Conservation (phyloP, 2,113 vertebrate species). For the Chamaetylas fuelleborni region DNA sequence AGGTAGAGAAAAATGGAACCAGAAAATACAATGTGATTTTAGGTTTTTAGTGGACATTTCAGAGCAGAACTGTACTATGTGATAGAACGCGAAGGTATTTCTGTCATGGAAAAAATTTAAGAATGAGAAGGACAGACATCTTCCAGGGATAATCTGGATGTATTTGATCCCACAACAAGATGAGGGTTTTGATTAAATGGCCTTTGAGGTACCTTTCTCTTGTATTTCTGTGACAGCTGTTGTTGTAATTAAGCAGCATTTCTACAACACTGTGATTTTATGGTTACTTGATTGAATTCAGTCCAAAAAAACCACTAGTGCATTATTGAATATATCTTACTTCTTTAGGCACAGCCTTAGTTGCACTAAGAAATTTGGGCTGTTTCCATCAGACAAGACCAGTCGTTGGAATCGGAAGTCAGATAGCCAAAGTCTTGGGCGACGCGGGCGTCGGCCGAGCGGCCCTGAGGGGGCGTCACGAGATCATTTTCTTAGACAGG, state of each 20-base stretch:
- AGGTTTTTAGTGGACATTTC: neutral
- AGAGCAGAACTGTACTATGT: neutral
- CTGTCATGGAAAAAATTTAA: neutral
- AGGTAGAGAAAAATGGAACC: neutral
- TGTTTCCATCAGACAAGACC: constrained; percentile 74
- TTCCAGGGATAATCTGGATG: neutral
- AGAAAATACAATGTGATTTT: neutral
- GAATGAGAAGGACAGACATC: neutral
- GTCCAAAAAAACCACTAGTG: neutral
- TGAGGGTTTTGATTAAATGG: neutral
- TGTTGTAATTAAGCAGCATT: neutral
- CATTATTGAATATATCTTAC: constrained; percentile 49
- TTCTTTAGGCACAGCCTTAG: constrained; percentile 87
- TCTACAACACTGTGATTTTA: neutral
- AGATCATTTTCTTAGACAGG: constrained; percentile 87
- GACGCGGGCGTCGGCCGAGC: constrained; percentile 84
- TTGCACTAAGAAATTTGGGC: constrained; percentile 85
- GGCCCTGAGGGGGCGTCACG: constrained; percentile 79
- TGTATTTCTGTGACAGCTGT: neutral
- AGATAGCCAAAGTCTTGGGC: constrained; percentile 77
- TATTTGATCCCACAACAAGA: neutral
- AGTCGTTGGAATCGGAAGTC: constrained; percentile 84
- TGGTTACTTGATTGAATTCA: neutral
- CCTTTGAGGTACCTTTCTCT: neutral
- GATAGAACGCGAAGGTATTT: neutral